These are phyloP conservation scores for Julus scanicus DNA, from an alignment of 2,888 invertebrate genomes.

Conservation along the genomic window DNA sequence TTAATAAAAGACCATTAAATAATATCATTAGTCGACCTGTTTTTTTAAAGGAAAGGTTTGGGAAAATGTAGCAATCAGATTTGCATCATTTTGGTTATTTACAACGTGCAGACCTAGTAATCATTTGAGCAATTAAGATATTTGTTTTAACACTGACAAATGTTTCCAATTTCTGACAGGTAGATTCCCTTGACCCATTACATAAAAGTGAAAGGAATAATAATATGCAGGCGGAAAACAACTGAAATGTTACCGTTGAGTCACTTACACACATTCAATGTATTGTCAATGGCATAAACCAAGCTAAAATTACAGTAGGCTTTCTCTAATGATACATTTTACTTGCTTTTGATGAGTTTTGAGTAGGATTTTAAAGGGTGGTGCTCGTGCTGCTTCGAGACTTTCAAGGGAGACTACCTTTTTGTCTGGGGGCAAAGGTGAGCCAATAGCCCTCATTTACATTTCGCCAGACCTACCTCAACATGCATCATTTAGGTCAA, in stretches of 20 bases:
- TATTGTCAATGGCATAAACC: background rate
- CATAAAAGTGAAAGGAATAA: slow-evolving; percentile 28
- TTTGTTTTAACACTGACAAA: background rate
- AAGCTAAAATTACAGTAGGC: background rate
- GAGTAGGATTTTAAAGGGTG: background rate
- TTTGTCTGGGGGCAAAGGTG: slow-evolving; percentile 18
- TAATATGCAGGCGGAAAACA: slow-evolving; percentile 14
- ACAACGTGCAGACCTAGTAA: background rate
- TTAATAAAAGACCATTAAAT: no score
- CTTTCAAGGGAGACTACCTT: slow-evolving; percentile 24
- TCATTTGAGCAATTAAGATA: slow-evolving; percentile 31
- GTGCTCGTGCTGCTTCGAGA: background rate
- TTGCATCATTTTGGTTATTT: background rate
- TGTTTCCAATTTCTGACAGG: slow-evolving; percentile 32
- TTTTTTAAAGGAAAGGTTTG: background rate
- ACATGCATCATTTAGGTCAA: slow-evolving; percentile 27
- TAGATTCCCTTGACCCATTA: slow-evolving; percentile 39
- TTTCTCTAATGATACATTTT: slow-evolving; percentile 23
- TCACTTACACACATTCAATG: background rate
- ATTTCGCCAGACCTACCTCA: slow-evolving; percentile 7
- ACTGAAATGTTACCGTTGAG: background rate
- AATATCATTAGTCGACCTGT: background rate
- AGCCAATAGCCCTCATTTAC: background rate
- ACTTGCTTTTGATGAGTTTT: background rate
- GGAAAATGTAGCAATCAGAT: background rate